Evolutionary conservation across 2,888 invertebrate genomes (phyloP).

Genomic region (Hoplodrina blanda): DNA sequence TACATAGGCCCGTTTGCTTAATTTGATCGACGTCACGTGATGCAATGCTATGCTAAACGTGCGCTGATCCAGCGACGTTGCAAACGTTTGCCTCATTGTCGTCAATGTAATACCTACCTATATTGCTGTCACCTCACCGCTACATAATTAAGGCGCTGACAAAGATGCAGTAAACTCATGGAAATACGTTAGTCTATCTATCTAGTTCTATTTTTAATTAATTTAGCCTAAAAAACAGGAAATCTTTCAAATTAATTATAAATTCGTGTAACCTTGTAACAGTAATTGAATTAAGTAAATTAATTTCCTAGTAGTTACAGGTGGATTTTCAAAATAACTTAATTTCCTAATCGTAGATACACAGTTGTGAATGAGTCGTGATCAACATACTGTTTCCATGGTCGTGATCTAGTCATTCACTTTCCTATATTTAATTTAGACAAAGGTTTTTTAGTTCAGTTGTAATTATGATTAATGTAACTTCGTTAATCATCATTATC

Average conservation of each 20-base stretch:
- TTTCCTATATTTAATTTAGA: conserved; percentile 1
- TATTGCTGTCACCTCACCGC: not conserved
- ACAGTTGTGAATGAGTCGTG: conserved; percentile 1
- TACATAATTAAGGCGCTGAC: too few species aligned
- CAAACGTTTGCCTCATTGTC: too few species aligned
- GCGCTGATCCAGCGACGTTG: too few species aligned
- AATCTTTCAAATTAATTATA: conserved; percentile 18
- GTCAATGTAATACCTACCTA: too few species aligned
- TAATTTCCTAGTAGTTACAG: conserved; percentile 27
- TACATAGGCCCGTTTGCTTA: too few species aligned
- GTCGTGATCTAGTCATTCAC: conserved; percentile 19
- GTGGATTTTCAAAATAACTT: conserved; percentile 2
- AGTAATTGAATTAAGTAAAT: conserved; percentile 2
- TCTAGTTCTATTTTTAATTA: conserved; percentile 6
- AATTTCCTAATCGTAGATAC: not conserved
- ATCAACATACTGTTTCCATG: not conserved
- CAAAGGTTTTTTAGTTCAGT: conserved; percentile 7
- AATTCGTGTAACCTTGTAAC: conserved; percentile 31
- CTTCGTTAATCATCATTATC: not conserved
- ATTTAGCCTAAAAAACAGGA: conserved; percentile 13
- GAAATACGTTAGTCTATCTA: too few species aligned
- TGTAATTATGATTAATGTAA: not conserved
- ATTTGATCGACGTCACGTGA: too few species aligned
- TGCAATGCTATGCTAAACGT: too few species aligned
- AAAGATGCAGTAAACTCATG: too few species aligned